Evolutionary conservation across 1,140 invertebrate species (phyloP), one percentile per base, ranked within the genome.

Genomic region (Capitella teleta): DNA sequence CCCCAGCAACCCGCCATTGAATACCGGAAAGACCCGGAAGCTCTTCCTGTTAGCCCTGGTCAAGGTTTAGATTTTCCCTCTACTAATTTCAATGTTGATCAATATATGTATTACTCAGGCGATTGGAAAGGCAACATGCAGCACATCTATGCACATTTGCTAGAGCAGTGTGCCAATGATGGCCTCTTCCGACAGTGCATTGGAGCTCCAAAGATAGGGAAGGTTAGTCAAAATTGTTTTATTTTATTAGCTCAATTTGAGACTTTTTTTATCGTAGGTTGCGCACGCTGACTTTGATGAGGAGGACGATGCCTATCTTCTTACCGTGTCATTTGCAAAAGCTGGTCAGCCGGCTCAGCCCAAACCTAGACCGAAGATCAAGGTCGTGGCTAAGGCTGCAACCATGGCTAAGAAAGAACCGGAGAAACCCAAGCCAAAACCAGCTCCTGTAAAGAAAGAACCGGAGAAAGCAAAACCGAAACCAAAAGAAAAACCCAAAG

Each of bases 261-360:
- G 18, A 32, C n/a, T 32, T 32, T 28, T 28, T 21, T 44, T 16
- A 32, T 32, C 61, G 16, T 49, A 71, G 68, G 60, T 71, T 32
- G 46, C 64, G 24, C 59, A 62, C 51, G 66, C 61, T 2, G 63
- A 62, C n/a, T 61, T 71, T 47, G 62, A 60, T 42, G 66, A 68
- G 54, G 59, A 64, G 41, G 63, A 58, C 16, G 62, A 67, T 53
- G 57, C 64, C 5, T 71, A 62, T 48, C 55, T 57, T 19, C 44
- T 68, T 6, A 67, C 56, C 12, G 30, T 71, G 28, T 56, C 63
- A 19, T 47, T 71, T 44, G 61, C 56, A 23, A 71, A 69, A 54
- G 60, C 64, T 23, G 67, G 64, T 21, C 52, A 57, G 49, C 40
- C 37, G 38, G 52, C 51, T 30, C 44, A 50, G 19, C 28, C 28